Base-by-base conservation (phyloP, 2,113 vertebrate species). In the Carassius gibelio region DNA sequence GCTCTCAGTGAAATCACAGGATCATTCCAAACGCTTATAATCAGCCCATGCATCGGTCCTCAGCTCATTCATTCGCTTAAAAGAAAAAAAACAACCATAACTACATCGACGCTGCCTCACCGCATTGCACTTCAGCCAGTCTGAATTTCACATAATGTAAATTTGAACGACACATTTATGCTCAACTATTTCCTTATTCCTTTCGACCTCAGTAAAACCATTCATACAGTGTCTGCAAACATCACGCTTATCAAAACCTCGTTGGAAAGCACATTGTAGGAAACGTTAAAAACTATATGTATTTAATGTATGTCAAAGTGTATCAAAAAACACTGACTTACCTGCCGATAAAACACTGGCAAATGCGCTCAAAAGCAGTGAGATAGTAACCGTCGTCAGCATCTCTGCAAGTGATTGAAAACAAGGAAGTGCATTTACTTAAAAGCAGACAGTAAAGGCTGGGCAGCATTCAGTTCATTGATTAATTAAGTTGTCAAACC, bases 241-340 rank as follows among this genome's bases (percentile, higher is more conserved):
- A 21, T 19, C 6, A 3, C 55, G 75, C 75, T 36, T 36, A 30
- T 77, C 26, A 36, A 76, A 30, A 13, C 4, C 5, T 8, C 14
- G 0, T 14, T 15, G 0, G 2, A 76, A 55, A 68, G 2, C 17
- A 2, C 23, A 55, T 57, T 19, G 30, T n/a, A 57, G 1, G 15
- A 38, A 36, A 11, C 10, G 11, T 19, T 0, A 38, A 15, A 59
- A 77, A 38, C 0, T 3, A 77, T 13, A 59, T 9, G 1, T 36
- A 38, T n/a, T 79, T 78, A 14, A 21, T 59, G 57, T n/a, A n/a
- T 3, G 9, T 59, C 57, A 21, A 14, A 5, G 8, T 8, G 30
- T 66, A 59, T 78, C 5, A 14, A 66, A 38, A 64, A 48, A 3
- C n/a, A 45, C 8, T 9, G 19, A 59, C 91, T 92, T 61, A 93